Conservation (phyloP, 2,888 invertebrate species). For the Tiliacea aurago region DNA sequence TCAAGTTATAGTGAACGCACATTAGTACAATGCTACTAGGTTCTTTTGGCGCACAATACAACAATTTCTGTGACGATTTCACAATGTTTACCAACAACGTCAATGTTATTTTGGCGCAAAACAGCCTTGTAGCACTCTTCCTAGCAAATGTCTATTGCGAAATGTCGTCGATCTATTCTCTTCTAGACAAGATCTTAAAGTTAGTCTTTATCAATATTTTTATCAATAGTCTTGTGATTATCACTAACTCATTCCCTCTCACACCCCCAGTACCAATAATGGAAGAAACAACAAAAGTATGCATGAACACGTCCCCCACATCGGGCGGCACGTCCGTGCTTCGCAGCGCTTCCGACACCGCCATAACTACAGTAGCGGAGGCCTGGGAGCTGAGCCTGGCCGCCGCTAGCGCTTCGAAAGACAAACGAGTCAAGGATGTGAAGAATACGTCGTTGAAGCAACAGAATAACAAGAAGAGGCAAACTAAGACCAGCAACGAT, state of each 20-base stretch:
- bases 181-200: background rate
- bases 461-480: constrained; percentile 82
- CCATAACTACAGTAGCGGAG: constrained; percentile 95
- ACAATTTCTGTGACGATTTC: background rate
- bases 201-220: background rate
- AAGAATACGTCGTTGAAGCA: constrained; percentile 91
- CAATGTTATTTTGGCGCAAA: background rate
- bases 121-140: background rate
- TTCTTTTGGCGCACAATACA: too few relatives aligned
- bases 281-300: constrained; percentile 76
- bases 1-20: too few relatives aligned
- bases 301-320: constrained; percentile 63
- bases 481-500: constrained; percentile 78
- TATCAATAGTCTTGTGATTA: too few relatives aligned
- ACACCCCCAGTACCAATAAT: constrained; percentile 76
- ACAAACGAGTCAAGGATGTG: constrained; percentile 96
- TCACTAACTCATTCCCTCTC: background rate
- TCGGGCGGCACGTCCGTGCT: constrained; percentile 90
- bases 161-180: background rate
- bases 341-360: constrained; percentile 93
- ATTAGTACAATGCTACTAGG: too few relatives aligned
- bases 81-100: background rate
- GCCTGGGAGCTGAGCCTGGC: constrained; percentile 95
- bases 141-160: too few relatives aligned
- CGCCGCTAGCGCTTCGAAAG: constrained; percentile 96